Evolutionary conservation across 2,113 vertebrate species (phyloP).

Genomic region (Chamaea fasciata): DNA sequence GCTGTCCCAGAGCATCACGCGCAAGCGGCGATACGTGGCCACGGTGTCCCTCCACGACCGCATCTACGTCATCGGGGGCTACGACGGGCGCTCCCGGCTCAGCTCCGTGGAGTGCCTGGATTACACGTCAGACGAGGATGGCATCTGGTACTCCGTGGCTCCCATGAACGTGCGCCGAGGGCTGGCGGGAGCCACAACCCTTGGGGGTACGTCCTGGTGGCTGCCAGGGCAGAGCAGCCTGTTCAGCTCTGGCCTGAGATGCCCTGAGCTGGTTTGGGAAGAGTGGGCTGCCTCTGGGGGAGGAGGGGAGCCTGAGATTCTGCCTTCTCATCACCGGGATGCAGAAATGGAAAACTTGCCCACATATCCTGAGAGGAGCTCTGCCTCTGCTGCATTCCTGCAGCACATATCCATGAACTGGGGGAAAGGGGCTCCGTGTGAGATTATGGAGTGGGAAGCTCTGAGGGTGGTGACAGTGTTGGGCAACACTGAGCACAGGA

Average conservation of each 20-base stretch:
- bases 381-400: not conserved
- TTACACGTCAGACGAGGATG: constrained; percentile 93
- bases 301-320: not conserved
- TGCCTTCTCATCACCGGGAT: not conserved
- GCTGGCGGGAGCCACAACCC: constrained; percentile 91
- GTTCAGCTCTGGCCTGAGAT: not conserved
- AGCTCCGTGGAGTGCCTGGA: constrained; percentile 97
- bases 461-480: not conserved
- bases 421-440: not conserved
- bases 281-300: not conserved
- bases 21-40: constrained; percentile 94
- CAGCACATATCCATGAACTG: accelerated
- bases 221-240: not conserved
- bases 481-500: not conserved
- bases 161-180: constrained; percentile 97
- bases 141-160: constrained; percentile 97
- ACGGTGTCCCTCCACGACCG: constrained; percentile 94
- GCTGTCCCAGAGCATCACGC: constrained; percentile 85
- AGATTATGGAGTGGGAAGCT: not conserved
- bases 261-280: not conserved
- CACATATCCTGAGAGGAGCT: not conserved
- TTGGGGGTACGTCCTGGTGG: constrained; percentile 78
- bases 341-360: not conserved
- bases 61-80: constrained; percentile 95
- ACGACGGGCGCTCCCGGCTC: constrained; percentile 92